A percentile compares a stretch with the other conserved stretches of the same genome.
These are phyloP conservation scores for Diadema setosum DNA, from an alignment of 35 echinoderm and acorn worm genomes.

Conservation along the genomic window DNA sequence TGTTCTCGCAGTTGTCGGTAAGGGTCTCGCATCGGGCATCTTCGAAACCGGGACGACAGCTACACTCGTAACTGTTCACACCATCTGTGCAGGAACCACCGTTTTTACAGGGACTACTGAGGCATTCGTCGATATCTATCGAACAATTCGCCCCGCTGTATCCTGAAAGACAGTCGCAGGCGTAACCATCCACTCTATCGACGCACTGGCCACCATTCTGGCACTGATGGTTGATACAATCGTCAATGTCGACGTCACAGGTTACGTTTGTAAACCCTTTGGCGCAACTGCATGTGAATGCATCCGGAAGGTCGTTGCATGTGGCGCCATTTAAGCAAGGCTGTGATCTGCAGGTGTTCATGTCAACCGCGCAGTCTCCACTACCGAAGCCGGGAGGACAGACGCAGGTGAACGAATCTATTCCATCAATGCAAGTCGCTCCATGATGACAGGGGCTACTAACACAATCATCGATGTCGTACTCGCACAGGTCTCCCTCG, in stretches of 20 bases:
- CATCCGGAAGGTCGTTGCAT: slow-evolving; percentile 24
- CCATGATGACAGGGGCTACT: slow-evolving; percentile 69
- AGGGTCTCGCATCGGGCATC: slow-evolving; percentile 33
- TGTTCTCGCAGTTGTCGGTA: slow-evolving; percentile 22
- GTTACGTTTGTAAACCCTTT: slow-evolving; percentile 26
- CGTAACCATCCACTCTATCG: not conserved
- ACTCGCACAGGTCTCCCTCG: not conserved
- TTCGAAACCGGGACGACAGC: not conserved
- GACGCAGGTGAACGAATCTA: slow-evolving; percentile 29
- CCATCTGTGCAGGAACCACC: slow-evolving; percentile 34
- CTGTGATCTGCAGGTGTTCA: slow-evolving; percentile 32
- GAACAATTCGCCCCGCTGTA: not conserved
- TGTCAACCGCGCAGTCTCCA: not conserved
- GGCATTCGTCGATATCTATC: slow-evolving; percentile 43
- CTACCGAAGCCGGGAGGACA: slow-evolving; percentile 2
- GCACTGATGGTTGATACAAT: not conserved
- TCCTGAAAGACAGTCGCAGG: not conserved
- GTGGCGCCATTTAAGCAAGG: slow-evolving; percentile 71
- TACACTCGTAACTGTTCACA: slow-evolving; percentile 3
- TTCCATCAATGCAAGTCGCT: slow-evolving; percentile 46
- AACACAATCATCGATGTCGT: slow-evolving; percentile 43
- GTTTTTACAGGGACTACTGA: slow-evolving; percentile 29
- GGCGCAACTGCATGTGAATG: slow-evolving; percentile 39
- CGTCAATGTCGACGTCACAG: slow-evolving; percentile 24
- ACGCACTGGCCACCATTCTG: not conserved